Evolutionary conservation across 2,113 vertebrate genomes (phyloP), one percentile per base, ranked within the genome.

Genomic region (Phylloscopus trochilus): DNA sequence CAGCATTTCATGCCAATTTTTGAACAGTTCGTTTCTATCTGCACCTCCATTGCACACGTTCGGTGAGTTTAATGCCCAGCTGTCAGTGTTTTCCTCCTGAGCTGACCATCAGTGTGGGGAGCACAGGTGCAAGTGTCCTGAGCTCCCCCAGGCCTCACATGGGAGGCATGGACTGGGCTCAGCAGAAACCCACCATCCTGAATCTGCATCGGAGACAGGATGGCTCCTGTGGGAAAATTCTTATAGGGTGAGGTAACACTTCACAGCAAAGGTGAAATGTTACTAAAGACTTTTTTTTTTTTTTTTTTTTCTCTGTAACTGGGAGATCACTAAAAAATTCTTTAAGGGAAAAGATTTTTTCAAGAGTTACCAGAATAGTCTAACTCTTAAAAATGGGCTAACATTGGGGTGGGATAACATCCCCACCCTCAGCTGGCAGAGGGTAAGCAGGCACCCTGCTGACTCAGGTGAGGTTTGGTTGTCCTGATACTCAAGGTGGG

Each of bases 1-100:
- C 94, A 94, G 83, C 76, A 81, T 47, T 75, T 90, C 64, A 55
- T 96, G 95, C 93, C 94, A 96, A n/a, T 81, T 92, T 95, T 95
- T 56, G 49, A 93, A 56, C 76, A 93, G 79, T 90, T 93, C 64
- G 0, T 94, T 93, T 60, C 76, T 95, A 64, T 83, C 90, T 56
- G 76, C 56, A 46, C 60, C 79, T 92, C 83, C 1, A 0, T 43
- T 56, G 66, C 83, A 70, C 35, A 18, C 0, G 0, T 62, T 73
- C 2, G 1, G 43, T 62, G 75, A 89, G 82, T 90, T 90, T 74
- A 77, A 77, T 76, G 82, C 73, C 93, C 92, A 94, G 83, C 83
- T 95, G 88, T 87, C 83, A 64, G 41, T 90, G 76, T 83, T 93
- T 75, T 88, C 72, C 80, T 83, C 64, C 89, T 60, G 27, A 89